Evolutionary conservation across 2,888 invertebrate species (phyloP), one percentile per base, ranked within the genome.

Genomic region (Resseliella maxima): DNA sequence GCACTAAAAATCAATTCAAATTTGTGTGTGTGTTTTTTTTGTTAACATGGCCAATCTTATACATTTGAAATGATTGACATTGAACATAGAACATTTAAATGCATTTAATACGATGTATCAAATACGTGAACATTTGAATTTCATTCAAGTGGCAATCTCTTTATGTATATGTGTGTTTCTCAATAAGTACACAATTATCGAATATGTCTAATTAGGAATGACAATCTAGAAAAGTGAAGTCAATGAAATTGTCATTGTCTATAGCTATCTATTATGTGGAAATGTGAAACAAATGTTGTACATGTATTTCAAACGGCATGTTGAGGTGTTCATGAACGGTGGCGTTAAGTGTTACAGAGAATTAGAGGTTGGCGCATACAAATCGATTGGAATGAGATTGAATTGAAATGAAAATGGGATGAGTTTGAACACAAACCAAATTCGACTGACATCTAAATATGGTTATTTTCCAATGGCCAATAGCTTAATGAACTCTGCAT

Each of bases 271-370:
- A 72, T 72, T 72, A 31, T 72, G 10, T 31, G 72, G 31, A 31
- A 8, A 72, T 72, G 72, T 72, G 31, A 72, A 72, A 31, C 72
- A 72, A 72, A 72, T 72, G 72, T 72, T 24, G 18, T 50, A 50
- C 50, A 50, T 59, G 59, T 15, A 27, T 41, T 41, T 12, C 6
- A 41, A 8, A 12, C 2, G 50, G 21, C 50, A 50, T 21, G 21
- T 21, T 18, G 50, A 50, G 50, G 50, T 50, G 21, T 50, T 50
- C 50, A 21, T 18, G 50, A 50, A 3, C 2, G 50, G 10, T 50
- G 50, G 12, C 41, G 41, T 8, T 41, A 41, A 41, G 5, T 8
- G 41, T 8, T 41, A 41, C 12, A 41, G 41, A 41, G 6, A 41
- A 12, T 12, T 18, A 21, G 50, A n/a, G 24, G 59, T 2, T 18